Percentiles rank a stretch among this genome's conserved stretches.
Conservation (phyloP, 2,797 vertebrate genomes). For the Rhinogobio ventralis region DNA sequence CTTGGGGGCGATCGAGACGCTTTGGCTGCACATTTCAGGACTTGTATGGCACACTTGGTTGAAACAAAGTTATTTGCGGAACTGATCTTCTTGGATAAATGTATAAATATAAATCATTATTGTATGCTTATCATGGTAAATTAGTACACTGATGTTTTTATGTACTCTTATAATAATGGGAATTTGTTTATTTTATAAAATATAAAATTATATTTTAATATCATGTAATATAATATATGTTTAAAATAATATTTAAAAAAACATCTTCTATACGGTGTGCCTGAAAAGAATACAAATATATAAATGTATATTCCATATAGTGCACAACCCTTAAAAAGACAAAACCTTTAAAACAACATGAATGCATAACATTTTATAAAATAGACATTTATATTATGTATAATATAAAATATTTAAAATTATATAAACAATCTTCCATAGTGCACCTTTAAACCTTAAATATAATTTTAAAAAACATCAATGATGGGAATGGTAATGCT, state of each 20-base stretch:
- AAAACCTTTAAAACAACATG: neutral
- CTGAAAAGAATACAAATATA: neutral
- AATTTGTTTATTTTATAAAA: neutral
- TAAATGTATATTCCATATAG: neutral
- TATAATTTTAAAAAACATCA: too few species aligned
- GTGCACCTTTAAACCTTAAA: neutral
- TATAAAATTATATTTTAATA: too few species aligned
- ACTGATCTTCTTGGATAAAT: neutral
- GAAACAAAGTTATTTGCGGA: neutral
- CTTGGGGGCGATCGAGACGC: too few species aligned
- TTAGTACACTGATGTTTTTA: too few species aligned
- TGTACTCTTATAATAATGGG: too few species aligned
- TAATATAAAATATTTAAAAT: neutral
- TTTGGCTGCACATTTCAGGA: too few species aligned
- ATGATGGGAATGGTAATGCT: neutral
- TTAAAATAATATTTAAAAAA: neutral
- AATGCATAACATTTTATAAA: neutral
- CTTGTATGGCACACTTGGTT: neutral
- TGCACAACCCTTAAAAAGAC: neutral
- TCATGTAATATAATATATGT: neutral
- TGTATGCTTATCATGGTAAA: neutral
- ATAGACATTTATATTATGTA: neutral
- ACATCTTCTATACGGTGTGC: neutral
- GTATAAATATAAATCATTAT: neutral
- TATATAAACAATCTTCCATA: neutral